These are phyloP conservation scores for Chionomys nivalis DNA, from an alignment of 2,113 vertebrate genomes.

Conservation along the genomic window DNA sequence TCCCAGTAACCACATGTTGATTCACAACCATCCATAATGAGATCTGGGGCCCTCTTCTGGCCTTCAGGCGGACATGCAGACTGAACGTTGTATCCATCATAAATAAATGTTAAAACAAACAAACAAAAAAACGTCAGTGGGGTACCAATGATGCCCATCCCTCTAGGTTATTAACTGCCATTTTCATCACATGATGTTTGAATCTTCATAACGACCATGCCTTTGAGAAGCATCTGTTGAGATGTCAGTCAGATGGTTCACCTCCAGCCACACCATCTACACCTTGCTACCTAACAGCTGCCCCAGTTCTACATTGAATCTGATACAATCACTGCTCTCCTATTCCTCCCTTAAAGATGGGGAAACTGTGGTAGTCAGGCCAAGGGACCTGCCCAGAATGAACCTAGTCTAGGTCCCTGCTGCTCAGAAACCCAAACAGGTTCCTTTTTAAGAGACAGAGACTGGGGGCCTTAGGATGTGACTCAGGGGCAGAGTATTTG, in stretches of 20 bases:
- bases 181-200: neutral
- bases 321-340: neutral
- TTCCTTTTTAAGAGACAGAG: neutral
- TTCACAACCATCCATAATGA: too few species aligned
- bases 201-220: neutral
- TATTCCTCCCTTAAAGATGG: neutral
- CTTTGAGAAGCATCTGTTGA: too few species aligned
- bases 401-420: neutral
- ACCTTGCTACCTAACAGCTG: rapidly evolving
- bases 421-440: neutral
- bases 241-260: too few species aligned
- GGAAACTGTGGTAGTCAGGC: neutral
- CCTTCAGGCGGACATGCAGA: too few species aligned
- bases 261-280: rapidly evolving
- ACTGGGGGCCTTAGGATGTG: neutral
- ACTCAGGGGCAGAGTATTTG: neutral
- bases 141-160: neutral
- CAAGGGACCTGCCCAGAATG: neutral
- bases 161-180: rapidly evolving
- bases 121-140: neutral
- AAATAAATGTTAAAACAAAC: too few species aligned
- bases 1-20: too few species aligned
- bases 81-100: too few species aligned
- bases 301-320: rapidly evolving
- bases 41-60: too few species aligned